These are phyloP conservation scores for Volucella bombylans DNA, from an alignment of 2,888 invertebrate species.

Conservation along the genomic window DNA sequence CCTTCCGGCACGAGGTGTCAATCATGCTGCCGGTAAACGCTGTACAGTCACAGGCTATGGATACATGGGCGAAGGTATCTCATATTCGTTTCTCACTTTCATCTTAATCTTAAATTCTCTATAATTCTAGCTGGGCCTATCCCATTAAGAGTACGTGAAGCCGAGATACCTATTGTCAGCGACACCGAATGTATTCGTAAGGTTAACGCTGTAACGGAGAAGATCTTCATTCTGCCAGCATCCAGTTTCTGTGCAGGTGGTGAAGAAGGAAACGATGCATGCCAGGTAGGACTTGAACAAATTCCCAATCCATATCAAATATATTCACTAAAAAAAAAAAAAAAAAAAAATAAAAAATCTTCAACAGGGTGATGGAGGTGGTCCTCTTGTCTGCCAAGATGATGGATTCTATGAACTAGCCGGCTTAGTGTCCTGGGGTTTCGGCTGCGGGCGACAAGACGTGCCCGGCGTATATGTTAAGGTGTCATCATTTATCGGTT, in stretches of 20 bases:
- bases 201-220: conserved; percentile 96
- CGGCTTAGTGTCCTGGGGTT: conserved; percentile 97
- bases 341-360: neutral
- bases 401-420: conserved; percentile 96
- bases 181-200: conserved; percentile 96
- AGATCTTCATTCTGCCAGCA: conserved; percentile 95
- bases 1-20: conserved; percentile 93
- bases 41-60: conserved; percentile 97
- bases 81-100: neutral
- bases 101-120: neutral
- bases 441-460: conserved; percentile 95
- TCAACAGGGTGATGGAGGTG: conserved; percentile 94
- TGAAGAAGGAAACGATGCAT: conserved; percentile 95
- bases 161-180: conserved; percentile 95
- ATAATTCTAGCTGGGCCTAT: conserved; percentile 90
- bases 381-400: conserved; percentile 95
- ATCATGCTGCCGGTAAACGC: conserved; percentile 93
- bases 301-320: neutral
- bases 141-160: conserved; percentile 93
- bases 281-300: conserved; percentile 86
- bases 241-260: conserved; percentile 97
- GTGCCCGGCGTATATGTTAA: conserved; percentile 99
- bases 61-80: conserved; percentile 94
- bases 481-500: conserved; percentile 96
- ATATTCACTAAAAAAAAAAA: neutral